These are phyloP conservation scores for Salarias fasciatus DNA, from an alignment of 2,797 vertebrate genomes.

Conservation along the genomic window DNA sequence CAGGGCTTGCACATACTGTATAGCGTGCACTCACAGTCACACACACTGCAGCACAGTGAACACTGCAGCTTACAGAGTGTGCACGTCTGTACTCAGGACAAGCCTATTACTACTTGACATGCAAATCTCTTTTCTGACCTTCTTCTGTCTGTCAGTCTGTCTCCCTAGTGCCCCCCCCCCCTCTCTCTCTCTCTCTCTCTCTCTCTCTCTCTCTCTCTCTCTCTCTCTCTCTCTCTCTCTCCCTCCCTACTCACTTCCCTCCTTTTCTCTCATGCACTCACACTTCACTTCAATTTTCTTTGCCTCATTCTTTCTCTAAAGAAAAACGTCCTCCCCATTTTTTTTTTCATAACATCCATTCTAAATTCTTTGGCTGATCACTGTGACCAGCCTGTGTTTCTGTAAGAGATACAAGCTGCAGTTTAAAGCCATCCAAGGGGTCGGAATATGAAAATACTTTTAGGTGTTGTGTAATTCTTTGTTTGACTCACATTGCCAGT, in stretches of 20 bases:
- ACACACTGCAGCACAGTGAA: constrained; percentile 24
- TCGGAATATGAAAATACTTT: too few species aligned
- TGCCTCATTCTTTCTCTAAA: constrained; percentile 25
- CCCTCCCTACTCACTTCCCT: constrained; percentile 20
- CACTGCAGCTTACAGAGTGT: constrained; percentile 53
- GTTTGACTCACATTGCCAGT: too few species aligned
- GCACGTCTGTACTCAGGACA: constrained; percentile 59
- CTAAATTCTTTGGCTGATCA: constrained; percentile 19
- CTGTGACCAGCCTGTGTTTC: neutral
- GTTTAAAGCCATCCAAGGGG: too few species aligned
- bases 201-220: constrained; percentile 25
- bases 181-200: constrained; percentile 20
- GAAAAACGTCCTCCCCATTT: constrained; percentile 32
- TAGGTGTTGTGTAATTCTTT: too few species aligned
- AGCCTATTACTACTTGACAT: constrained; percentile 78
- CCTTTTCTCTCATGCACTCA: constrained; percentile 30
- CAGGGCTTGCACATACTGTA: constrained; percentile 5
- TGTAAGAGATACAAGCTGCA: too few species aligned
- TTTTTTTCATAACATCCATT: constrained; percentile 19
- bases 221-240: constrained; percentile 14
- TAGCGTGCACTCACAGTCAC: constrained; percentile 14
- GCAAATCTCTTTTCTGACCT: constrained; percentile 78
- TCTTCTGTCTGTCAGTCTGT: constrained; percentile 67
- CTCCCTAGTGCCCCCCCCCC: constrained; percentile 17
- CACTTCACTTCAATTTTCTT: constrained; percentile 48